Percentiles rank a stretch among this genome's conserved stretches.
These are phyloP conservation scores for Ctenosaura bakeri DNA, from an alignment of 2,797 vertebrate genomes.

Conservation along the genomic window DNA sequence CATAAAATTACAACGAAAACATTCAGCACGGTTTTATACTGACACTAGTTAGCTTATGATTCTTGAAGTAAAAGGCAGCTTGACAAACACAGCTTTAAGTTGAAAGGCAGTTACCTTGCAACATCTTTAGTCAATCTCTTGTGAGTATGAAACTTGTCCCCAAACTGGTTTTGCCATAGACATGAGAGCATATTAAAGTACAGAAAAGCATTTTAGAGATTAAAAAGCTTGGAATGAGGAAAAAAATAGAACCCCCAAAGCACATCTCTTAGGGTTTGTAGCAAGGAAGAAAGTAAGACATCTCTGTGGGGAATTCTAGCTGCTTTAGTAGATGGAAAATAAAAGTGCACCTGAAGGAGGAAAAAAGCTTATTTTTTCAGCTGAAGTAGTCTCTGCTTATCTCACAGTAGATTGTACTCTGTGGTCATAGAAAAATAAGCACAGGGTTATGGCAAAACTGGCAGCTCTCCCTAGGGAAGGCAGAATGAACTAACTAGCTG, in stretches of 20 bases:
- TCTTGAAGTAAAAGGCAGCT: constrained; percentile 32
- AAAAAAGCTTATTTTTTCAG: constrained; percentile 43
- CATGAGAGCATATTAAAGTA: constrained; percentile 35
- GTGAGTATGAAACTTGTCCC: constrained; percentile 18
- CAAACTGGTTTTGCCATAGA: constrained; percentile 37
- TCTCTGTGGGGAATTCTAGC: constrained; percentile 2
- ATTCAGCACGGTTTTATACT: background rate
- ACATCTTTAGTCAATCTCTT: constrained; percentile 11
- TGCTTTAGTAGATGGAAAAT: constrained; percentile 15
- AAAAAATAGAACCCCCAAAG: constrained; percentile 30
- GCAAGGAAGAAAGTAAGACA: constrained; percentile 29
- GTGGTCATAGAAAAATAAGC: constrained; percentile 44
- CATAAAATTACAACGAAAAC: constrained; percentile 17
- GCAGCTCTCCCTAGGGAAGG: constrained; percentile 22
- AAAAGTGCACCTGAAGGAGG: constrained; percentile 26
- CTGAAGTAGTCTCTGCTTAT: constrained; percentile 51
- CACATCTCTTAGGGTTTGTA: constrained; percentile 40
- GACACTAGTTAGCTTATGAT: constrained; percentile 24
- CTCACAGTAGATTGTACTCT: constrained; percentile 52
- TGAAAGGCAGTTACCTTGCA: constrained; percentile 35
- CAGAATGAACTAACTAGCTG: background rate
- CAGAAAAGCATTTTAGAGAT: constrained; percentile 36
- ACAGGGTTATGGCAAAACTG: constrained; percentile 37
- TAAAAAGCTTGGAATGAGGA: constrained; percentile 34
- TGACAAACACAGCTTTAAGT: constrained; percentile 26